These are phyloP conservation scores for Limnephilus lunatus DNA, from an alignment of 2,888 invertebrate genomes.

Conservation along the genomic window DNA sequence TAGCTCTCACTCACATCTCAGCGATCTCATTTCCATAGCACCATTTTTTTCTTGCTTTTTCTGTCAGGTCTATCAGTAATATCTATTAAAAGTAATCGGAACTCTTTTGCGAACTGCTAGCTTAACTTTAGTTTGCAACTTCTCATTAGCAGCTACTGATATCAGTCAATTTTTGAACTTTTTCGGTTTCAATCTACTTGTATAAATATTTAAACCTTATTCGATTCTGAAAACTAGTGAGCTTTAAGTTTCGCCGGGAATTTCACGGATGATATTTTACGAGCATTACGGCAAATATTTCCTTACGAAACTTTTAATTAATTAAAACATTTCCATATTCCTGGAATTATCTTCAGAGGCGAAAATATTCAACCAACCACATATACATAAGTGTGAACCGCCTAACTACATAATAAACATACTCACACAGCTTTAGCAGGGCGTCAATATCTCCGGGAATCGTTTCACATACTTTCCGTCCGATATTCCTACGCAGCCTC, in stretches of 20 bases:
- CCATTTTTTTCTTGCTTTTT: too few relatives aligned
- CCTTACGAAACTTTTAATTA: neutral
- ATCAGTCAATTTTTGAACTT: neutral
- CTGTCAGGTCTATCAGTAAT: too few relatives aligned
- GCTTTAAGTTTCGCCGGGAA: neutral
- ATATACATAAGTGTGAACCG: neutral
- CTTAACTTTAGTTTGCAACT: too few relatives aligned
- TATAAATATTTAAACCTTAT: neutral
- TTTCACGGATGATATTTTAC: neutral
- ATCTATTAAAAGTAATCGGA: too few relatives aligned
- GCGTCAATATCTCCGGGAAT: conserved; percentile 50
- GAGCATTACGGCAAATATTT: neutral
- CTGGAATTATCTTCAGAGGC: neutral
- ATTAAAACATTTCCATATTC: neutral
- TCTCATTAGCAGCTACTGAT: too few relatives aligned
- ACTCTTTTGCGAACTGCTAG: too few relatives aligned
- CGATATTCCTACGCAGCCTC: conserved; percentile 44
- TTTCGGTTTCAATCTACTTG: neutral
- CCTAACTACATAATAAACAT: neutral
- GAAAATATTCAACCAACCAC: neutral
- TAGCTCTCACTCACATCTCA: too few relatives aligned
- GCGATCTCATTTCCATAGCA: too few relatives aligned
- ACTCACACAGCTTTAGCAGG: neutral
- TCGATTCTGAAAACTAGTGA: neutral
- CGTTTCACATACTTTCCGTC: conserved; percentile 50